A percentile compares a stretch with the other conserved stretches of the same genome.
Conservation (phyloP, 1,140 invertebrate genomes). For the Himalopsyche phryganea region DNA sequence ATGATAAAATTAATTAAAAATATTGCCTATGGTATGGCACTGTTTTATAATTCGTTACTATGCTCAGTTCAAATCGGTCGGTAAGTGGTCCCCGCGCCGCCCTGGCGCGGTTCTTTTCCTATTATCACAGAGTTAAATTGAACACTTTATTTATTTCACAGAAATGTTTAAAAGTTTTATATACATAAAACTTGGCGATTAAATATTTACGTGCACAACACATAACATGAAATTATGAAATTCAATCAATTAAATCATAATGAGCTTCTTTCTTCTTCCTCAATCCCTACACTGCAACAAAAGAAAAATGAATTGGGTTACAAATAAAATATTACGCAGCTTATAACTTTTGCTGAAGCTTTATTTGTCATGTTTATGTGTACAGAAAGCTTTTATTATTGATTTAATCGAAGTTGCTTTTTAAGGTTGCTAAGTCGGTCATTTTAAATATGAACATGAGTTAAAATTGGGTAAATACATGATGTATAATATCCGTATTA, state of each 20-base stretch:
- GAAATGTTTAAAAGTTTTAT: constrained; percentile 21
- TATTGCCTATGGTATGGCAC: constrained; percentile 2
- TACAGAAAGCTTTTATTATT: no score
- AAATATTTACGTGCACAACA: constrained; percentile 19
- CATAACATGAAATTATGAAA: constrained; percentile 6
- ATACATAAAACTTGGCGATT: constrained; percentile 3
- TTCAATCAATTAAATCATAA: constrained; percentile 1
- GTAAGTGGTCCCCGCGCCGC: no score
- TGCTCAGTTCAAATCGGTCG: no score
- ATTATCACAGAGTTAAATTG: constrained; percentile 18
- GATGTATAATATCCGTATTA: no score
- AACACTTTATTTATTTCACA: constrained; percentile 20
- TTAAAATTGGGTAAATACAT: no score
- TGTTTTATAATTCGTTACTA: background rate
- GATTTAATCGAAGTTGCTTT: no score
- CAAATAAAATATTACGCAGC: no score
- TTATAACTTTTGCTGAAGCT: no score
- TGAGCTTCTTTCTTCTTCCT: constrained; percentile 2
- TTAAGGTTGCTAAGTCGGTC: no score
- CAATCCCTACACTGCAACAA: constrained; percentile 5
- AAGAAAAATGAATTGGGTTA: constrained; percentile 5
- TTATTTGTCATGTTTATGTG: no score
- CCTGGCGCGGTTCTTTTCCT: no score
- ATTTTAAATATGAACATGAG: no score
- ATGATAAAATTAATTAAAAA: background rate